Percentiles rank a stretch among this genome's conserved stretches.
These are phyloP conservation scores for Peromyscus maniculatus DNA, from an alignment of 2,113 vertebrate species.

Conservation along the genomic window DNA sequence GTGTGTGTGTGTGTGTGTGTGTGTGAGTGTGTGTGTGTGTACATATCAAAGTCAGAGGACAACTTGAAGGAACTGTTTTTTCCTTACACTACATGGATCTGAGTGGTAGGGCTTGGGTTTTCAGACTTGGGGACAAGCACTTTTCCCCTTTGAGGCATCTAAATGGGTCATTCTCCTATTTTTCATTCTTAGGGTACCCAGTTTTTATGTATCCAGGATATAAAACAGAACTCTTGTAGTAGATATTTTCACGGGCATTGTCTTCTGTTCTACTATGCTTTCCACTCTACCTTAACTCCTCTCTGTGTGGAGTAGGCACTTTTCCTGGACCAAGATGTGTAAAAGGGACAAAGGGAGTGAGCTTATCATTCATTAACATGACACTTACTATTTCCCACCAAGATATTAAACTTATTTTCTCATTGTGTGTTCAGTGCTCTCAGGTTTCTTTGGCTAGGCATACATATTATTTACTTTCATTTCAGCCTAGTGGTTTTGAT, in stretches of 20 bases:
- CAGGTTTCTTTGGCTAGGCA: not conserved
- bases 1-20: not conserved
- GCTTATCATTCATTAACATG: not conserved
- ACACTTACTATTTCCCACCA: not conserved
- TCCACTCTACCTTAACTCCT: not conserved
- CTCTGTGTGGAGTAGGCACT: not conserved
- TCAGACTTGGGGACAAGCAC: not conserved
- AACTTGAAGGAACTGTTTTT: not conserved
- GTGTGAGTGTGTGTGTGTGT: too few species aligned
- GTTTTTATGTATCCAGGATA: not conserved
- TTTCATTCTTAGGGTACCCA: not conserved
- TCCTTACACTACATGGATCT: not conserved
- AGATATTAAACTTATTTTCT: not conserved
- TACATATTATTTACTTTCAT: not conserved
- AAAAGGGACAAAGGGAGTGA: not conserved
- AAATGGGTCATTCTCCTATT: not conserved
- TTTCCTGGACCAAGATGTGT: not conserved
- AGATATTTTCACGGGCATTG: not conserved
- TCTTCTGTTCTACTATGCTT: not conserved
- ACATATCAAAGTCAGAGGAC: not conserved
- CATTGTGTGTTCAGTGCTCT: not conserved
- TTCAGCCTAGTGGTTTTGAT: constrained; percentile 1
- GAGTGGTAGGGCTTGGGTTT: not conserved
- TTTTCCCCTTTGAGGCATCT: not conserved
- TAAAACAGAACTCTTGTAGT: not conserved